phyloP scores from a whole-genome alignment of 2,113 vertebrate species.

The Camelus dromedarius region DNA sequence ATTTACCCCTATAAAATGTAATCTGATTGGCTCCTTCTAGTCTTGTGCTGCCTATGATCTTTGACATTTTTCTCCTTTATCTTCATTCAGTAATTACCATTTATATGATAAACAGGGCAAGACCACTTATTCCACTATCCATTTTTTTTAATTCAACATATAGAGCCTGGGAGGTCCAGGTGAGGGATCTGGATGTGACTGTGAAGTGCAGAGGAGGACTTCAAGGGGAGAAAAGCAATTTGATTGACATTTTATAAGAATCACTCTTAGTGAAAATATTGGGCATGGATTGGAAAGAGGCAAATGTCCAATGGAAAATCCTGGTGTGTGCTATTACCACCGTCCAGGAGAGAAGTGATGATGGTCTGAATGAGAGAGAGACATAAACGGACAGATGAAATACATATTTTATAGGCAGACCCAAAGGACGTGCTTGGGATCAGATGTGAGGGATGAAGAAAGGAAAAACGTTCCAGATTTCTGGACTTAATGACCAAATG shows the following conservation, averaged over 20 bases:
- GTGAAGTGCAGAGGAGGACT: not conserved
- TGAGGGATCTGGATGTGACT: not conserved
- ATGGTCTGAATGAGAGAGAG: not conserved
- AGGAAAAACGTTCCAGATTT: not conserved
- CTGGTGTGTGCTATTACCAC: not conserved
- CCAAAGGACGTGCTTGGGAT: not conserved
- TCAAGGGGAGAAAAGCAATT: not conserved
- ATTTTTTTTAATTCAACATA: not conserved
- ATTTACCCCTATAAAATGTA: not conserved
- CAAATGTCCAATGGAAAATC: not conserved
- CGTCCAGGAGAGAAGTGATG: not conserved
- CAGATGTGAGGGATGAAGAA: not conserved
- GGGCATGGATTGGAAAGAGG: not conserved
- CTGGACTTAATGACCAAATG: not conserved
- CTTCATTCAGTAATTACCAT: not conserved
- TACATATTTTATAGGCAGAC: not conserved
- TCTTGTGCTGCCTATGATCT: not conserved
- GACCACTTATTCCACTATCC: not conserved
- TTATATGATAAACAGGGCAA: not conserved
- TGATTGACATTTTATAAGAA: not conserved
- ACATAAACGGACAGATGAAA: not conserved
- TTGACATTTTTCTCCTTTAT: not conserved
- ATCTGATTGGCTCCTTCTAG: not conserved
- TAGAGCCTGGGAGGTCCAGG: not conserved
- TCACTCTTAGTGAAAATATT: not conserved